Conservation (phyloP, 2,113 vertebrate genomes). For the Cololabis saira region DNA sequence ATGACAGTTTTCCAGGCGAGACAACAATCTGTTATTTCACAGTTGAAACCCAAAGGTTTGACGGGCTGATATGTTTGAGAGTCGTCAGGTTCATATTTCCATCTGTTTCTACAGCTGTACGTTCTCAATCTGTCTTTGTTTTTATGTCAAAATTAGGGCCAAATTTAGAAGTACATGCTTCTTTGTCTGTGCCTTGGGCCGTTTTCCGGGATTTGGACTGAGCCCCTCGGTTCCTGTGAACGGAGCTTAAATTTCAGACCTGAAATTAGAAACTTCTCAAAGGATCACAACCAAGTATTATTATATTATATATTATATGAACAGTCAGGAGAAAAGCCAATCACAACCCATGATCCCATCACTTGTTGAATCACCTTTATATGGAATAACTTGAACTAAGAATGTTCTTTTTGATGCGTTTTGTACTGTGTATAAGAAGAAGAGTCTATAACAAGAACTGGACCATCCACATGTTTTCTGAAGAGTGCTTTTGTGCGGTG, state of each 20-base stretch:
- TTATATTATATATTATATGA: no score
- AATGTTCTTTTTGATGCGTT: no score
- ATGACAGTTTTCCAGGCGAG: slow-evolving; percentile 6
- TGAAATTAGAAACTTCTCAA: slow-evolving; percentile 4
- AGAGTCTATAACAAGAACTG: no score
- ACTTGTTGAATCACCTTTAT: no score
- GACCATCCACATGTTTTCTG: no score
- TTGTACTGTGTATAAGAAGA: no score
- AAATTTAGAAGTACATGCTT: background rate
- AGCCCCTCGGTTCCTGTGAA: slow-evolving; percentile 2
- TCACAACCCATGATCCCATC: no score
- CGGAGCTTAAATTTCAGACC: background rate
- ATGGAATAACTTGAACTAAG: no score
- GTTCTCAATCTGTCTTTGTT: background rate
- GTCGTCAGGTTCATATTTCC: background rate
- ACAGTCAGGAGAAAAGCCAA: no score
- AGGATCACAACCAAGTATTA: no score
- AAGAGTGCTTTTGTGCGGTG: no score
- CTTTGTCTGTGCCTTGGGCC: slow-evolving; percentile 6
- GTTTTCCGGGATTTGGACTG: slow-evolving; percentile 2
- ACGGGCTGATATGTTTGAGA: background rate
- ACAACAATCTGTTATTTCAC: slow-evolving; percentile 12
- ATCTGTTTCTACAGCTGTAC: background rate
- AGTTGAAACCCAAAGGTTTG: background rate
- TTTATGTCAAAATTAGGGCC: background rate